Conservation (phyloP, 2,113 vertebrate species). For the Onychorhynchus coronatus region DNA sequence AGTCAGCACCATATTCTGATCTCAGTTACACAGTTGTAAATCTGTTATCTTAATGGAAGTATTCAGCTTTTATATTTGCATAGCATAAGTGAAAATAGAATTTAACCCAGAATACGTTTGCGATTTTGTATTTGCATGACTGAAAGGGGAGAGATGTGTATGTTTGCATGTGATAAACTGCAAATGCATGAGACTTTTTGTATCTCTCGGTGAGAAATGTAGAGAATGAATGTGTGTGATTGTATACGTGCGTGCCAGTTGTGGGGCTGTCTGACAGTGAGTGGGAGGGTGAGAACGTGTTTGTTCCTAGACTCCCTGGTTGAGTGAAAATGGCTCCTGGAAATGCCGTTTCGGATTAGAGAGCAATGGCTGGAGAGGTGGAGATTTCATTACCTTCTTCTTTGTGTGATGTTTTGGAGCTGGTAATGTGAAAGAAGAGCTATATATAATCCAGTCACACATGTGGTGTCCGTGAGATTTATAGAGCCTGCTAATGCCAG, state of each 20-base stretch:
- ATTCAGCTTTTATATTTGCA: constrained; percentile 57
- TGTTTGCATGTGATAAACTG: constrained; percentile 38
- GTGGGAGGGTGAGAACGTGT: constrained; percentile 56
- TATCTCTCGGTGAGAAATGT: background rate
- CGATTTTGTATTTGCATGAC: background rate
- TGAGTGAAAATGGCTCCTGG: constrained; percentile 66
- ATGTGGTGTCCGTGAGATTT: constrained; percentile 67
- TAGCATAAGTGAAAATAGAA: constrained; percentile 60
- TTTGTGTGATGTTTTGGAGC: constrained; percentile 72
- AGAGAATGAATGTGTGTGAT: background rate
- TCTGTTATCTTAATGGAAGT: constrained; percentile 64
- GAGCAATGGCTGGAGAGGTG: constrained; percentile 34
- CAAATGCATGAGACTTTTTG: constrained; percentile 35
- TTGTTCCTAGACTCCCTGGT: constrained; percentile 39
- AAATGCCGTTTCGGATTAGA: constrained; percentile 63
- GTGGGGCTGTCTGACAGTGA: constrained; percentile 35
- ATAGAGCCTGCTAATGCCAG: constrained; percentile 55
- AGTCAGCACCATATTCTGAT: constrained; percentile 53
- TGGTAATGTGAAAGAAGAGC: constrained; percentile 68
- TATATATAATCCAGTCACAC: constrained; percentile 78
- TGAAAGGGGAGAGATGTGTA: background rate
- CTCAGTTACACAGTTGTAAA: constrained; percentile 64
- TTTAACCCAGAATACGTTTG: constrained; percentile 14
- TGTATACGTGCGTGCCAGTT: constrained; percentile 32
- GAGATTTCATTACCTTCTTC: constrained; percentile 72